Evolutionary conservation across 2,888 invertebrate genomes (phyloP).

Genomic region (Lomographa bimaculata): DNA sequence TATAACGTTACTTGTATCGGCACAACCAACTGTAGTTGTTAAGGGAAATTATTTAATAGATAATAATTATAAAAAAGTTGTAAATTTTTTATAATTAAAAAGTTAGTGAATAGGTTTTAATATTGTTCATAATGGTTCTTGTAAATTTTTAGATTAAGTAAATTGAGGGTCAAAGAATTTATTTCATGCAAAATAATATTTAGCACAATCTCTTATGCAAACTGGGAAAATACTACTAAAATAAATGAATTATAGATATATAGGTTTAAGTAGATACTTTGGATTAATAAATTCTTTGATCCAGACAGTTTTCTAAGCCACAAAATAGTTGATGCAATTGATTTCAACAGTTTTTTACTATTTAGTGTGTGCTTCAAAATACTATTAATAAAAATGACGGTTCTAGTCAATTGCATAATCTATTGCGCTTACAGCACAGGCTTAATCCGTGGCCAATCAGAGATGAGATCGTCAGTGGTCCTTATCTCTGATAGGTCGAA

Average conservation of each 20-base stretch:
- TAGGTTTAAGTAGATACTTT: slow-evolving; percentile 20
- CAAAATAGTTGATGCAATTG: slow-evolving; percentile 18
- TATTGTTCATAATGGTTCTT: slow-evolving; percentile 58
- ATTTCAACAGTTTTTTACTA: slow-evolving; percentile 12
- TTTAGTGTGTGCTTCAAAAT: too few relatives aligned
- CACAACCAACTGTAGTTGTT: slow-evolving; percentile 74
- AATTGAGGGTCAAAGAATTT: slow-evolving; percentile 40
- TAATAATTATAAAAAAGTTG: slow-evolving; percentile 61
- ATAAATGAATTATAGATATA: slow-evolving; percentile 20
- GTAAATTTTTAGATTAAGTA: slow-evolving; percentile 56
- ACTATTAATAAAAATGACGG: too few relatives aligned
- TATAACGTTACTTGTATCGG: slow-evolving; percentile 57
- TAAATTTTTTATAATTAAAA: slow-evolving; percentile 70
- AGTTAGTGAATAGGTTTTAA: slow-evolving; percentile 53
- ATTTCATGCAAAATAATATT: slow-evolving; percentile 9
- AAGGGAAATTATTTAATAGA: slow-evolving; percentile 75
- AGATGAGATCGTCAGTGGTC: slow-evolving; percentile 9
- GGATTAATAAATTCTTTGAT: slow-evolving; percentile 28
- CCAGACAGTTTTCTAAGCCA: slow-evolving; percentile 16
- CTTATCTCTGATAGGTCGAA: slow-evolving; percentile 36
- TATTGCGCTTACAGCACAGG: slow-evolving; percentile 17
- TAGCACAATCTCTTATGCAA: slow-evolving; percentile 22
- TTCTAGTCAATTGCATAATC: slow-evolving; percentile 27
- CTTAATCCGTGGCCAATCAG: slow-evolving; percentile 30
- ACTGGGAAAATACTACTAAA: slow-evolving; percentile 25